Base-by-base conservation (phyloP, 92 coral and sea anemone species). In the Zoanthus gigantus region DNA sequence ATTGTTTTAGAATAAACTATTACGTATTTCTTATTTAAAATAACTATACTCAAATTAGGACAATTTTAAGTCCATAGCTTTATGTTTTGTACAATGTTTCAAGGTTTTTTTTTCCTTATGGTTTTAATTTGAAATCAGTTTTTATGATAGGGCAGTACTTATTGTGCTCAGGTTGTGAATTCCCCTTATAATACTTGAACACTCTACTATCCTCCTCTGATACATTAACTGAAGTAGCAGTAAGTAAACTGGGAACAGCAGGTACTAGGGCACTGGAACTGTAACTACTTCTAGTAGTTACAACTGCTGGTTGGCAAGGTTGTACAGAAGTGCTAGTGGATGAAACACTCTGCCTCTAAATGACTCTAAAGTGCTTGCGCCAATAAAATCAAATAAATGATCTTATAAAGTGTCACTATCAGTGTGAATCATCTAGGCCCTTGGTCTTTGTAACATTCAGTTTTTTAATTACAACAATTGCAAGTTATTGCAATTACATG, bases 161-260 rank as follows among this genome's bases (percentile, higher is more conserved):
- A 57, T 57, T 72, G 52, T 79, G 48, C 58, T 84, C 88, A 50
- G 88, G 88, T 46, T 84, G 77, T 80, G 73, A 13, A 28, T 74
- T 83, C 47, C 84, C 87, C 69, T 87, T 80, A 47, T 18, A 68
- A 86, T 86, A 87, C 5, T 87, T 23, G 31, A 90, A 87, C 54
- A 90, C 83, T 74, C 78, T 86, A 56, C 88, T 87, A 68, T 90
- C 87, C 77, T 86, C 92, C 34, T 72, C 88, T 84, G 88, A 72
- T 84, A 66, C 18, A 80, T 66, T 80, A 80, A 80, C 66, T 80
- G 74, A 47, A 46, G 76, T 83, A 11, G 87, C 77, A 53, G 72
- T 18, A 34, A 84, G 88, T 72, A 71, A 48, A 72, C 88, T 66
- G 73, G 78, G 72, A 23, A 56, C 72, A 61, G 85, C 85, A 31